These are phyloP conservation scores for Haemorhous mexicanus DNA, from an alignment of 2,113 vertebrate species.

Conservation along the genomic window DNA sequence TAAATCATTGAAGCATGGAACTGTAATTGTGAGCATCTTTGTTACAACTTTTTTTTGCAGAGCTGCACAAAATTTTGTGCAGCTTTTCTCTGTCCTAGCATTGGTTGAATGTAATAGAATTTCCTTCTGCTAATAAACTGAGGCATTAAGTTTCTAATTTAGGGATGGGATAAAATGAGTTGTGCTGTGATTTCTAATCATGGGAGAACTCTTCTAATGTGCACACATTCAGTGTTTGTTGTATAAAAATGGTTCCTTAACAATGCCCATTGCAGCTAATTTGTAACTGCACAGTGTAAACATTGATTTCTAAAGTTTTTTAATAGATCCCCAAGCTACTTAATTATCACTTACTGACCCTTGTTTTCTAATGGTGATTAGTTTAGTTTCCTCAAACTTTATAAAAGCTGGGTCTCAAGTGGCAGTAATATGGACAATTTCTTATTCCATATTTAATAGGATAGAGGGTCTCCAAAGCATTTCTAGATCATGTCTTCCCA, in stretches of 20 bases:
- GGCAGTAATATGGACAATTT: conserved; percentile 11
- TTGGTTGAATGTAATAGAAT: conserved; percentile 31
- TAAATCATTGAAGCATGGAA: conserved; percentile 17
- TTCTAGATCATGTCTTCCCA: background rate
- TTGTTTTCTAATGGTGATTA: conserved; percentile 60
- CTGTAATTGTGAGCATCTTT: conserved; percentile 11
- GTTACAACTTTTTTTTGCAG: conserved; percentile 13
- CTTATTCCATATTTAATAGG: conserved; percentile 22
- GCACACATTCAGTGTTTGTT: conserved; percentile 37
- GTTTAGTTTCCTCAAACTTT: conserved; percentile 52
- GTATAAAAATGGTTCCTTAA: conserved; percentile 57
- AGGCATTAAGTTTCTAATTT: conserved; percentile 63
- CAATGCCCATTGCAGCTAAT: conserved; percentile 73
- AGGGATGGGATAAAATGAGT: conserved; percentile 51
- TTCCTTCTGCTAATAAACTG: conserved; percentile 60
- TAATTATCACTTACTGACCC: conserved; percentile 69
- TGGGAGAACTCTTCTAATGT: conserved; percentile 40
- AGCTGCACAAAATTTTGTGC: conserved; percentile 1
- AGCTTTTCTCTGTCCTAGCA: conserved; percentile 13
- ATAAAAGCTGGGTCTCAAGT: conserved; percentile 13
- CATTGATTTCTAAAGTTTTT: conserved; percentile 60
- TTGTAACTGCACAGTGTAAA: conserved; percentile 62
- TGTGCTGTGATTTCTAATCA: conserved; percentile 53
- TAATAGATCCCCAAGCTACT: conserved; percentile 72
- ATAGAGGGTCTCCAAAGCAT: background rate